Percentiles rank a stretch among this genome's conserved stretches.
Evolutionary conservation across 1,140 invertebrate genomes (phyloP).

Genomic region (Dendroctonus ponderosae): DNA sequence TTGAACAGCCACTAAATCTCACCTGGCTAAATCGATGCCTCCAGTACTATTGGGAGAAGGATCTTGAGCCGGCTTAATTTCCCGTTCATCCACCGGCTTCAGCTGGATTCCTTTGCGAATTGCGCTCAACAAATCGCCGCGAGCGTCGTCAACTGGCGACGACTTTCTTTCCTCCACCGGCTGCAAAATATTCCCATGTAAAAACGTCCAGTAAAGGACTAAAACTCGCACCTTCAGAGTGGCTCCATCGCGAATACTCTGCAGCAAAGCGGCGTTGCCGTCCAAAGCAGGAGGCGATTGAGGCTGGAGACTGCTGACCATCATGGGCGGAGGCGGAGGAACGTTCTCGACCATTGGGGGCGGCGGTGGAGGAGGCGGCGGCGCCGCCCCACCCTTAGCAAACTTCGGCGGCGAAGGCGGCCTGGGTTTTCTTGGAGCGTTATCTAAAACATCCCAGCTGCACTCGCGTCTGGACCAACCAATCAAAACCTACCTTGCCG

Average conservation of each 20-base stretch:
- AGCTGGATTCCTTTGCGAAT: constrained; percentile 77
- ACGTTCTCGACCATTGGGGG: constrained; percentile 18
- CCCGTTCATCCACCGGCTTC: constrained; percentile 55
- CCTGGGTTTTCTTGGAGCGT: constrained; percentile 15
- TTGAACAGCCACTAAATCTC: not conserved
- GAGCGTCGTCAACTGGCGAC: constrained; percentile 51
- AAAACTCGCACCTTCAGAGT: constrained; percentile 57
- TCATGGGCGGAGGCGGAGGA: constrained; percentile 36
- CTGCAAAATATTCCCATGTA: constrained; percentile 43
- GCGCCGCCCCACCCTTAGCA: not conserved
- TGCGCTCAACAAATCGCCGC: constrained; percentile 73
- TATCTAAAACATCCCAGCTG: not conserved
- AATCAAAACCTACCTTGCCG: constrained; percentile 20
- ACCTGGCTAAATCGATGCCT: constrained; percentile 65
- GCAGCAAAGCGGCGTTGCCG: constrained; percentile 68
- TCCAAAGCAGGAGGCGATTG: constrained; percentile 48
- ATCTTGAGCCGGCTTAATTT: constrained; percentile 41
- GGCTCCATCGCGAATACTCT: constrained; percentile 71
- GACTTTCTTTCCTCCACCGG: constrained; percentile 57
- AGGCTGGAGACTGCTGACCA: not conserved
- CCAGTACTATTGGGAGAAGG: constrained; percentile 28
- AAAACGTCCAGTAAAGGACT: not conserved
- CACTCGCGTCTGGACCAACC: constrained; percentile 1
- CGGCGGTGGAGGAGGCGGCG: constrained; percentile 51
- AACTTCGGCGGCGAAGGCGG: constrained; percentile 31